Percentiles rank a stretch among this genome's conserved stretches.
Evolutionary conservation across 2,888 invertebrate species (phyloP).

Genomic region (Rhyacophila evoluta): DNA sequence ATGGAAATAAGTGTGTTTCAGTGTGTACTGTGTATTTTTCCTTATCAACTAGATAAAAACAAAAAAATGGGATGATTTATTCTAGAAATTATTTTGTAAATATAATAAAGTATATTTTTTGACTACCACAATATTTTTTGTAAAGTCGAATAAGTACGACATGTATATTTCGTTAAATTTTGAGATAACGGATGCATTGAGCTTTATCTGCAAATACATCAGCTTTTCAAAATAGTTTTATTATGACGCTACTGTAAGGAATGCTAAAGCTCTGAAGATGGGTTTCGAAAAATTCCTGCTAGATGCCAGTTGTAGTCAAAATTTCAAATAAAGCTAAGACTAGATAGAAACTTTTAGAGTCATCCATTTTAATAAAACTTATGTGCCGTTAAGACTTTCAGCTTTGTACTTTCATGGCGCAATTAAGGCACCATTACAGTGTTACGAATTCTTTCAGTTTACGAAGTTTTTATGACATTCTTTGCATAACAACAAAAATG

Average conservation of each 20-base stretch:
- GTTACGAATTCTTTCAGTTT: background rate
- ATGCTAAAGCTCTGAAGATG: background rate
- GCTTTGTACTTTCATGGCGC: background rate
- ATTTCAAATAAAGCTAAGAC: constrained; percentile 12
- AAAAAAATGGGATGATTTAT: no score
- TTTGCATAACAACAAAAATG: background rate
- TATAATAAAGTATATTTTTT: no score
- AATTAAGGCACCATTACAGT: background rate
- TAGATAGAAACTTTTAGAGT: constrained; percentile 3
- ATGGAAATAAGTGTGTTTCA: no score
- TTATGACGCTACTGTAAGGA: background rate
- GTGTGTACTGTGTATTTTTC: no score
- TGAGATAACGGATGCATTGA: no score
- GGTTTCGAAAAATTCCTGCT: background rate
- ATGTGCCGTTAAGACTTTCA: background rate
- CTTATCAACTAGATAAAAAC: no score
- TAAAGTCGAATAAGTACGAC: no score
- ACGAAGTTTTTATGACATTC: constrained; percentile 15
- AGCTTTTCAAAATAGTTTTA: no score
- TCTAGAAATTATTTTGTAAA: no score
- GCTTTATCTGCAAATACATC: no score
- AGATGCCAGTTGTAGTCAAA: constrained; percentile 27
- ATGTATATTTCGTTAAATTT: no score
- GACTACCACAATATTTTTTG: no score
- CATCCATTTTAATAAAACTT: constrained; percentile 14